These are phyloP conservation scores for Gymnocephalus cernua DNA, from an alignment of 2,113 vertebrate species.

Conservation along the genomic window DNA sequence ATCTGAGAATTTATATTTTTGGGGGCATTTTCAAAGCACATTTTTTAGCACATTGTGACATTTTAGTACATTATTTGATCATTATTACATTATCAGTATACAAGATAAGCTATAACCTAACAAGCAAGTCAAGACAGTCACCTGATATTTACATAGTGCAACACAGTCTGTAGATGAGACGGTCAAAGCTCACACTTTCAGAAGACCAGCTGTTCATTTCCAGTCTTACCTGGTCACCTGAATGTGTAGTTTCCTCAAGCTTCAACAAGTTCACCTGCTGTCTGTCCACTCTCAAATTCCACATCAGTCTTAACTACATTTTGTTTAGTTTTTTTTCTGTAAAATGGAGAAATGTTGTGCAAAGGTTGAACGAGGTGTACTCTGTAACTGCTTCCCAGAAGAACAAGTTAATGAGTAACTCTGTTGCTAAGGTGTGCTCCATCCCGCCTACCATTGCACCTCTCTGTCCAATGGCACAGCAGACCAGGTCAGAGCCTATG, in stretches of 20 bases:
- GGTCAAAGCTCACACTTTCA: background rate
- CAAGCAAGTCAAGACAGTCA: background rate
- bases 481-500: constrained; percentile 33
- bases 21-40: no score
- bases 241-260: constrained; percentile 5
- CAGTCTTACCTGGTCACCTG: constrained; percentile 70
- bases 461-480: constrained; percentile 56
- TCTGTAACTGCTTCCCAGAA: constrained; percentile 64
- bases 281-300: constrained; percentile 43
- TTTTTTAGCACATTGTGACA: background rate
- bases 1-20: background rate
- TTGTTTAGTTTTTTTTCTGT: constrained; percentile 29
- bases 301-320: constrained; percentile 15
- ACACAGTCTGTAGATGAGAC: background rate
- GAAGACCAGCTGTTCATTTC: background rate
- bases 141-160: constrained; percentile 6
- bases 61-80: background rate
- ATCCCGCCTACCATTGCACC: constrained; percentile 35
- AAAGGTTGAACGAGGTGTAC: constrained; percentile 81
- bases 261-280: constrained; percentile 15
- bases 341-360: constrained; percentile 75
- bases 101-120: background rate
- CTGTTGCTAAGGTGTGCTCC: constrained; percentile 68
- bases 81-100: background rate
- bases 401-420: constrained; percentile 84